Base-by-base conservation (phyloP, 2,113 vertebrate species). In the Elgaria multicarinata region DNA sequence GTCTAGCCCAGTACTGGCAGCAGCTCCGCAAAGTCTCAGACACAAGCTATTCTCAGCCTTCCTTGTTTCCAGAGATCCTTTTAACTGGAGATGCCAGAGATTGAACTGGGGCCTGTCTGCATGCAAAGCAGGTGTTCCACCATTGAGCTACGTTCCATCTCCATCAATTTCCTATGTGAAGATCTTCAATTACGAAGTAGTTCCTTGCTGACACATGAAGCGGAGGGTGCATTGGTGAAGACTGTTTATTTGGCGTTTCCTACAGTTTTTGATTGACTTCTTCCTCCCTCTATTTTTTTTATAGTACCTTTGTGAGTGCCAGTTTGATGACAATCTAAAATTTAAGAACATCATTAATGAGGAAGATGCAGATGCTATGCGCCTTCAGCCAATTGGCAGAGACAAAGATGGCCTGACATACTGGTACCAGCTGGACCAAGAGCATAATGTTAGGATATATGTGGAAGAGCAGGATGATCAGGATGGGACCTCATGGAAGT, bases 311-410 rank as follows among this genome's bases (percentile, higher is more conserved):
- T 99, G 99, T 0, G 99, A 99, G 96, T 98, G 98, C 96, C 99
- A 99, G 96, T 99, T 99, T 94, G 99, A 99, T 75, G 99, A 99
- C 95, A 99, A 99, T 98, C 96, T 99, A 0, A 99, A 99, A 96
- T 99, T 99, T 93, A 99, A 99, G 95, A 98, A 97, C 39, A 97
- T 97, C 16, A 98, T 99, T 89, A 99, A 99, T 0, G 99, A 99
- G 90, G 99, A 99, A 91, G 99, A 99, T 79, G 98, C 98, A 0
- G 99, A 99, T 12, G 97, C 97, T 90, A 99, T 99, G 99, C 98
- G 99, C 3, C 95, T 99, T 36, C 99, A 98, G 96, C 99, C 99
- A 2, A 96, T 99, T 2, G 99, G 99, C 20, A 97, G 98, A 80
- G 99, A 99, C 96, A 97, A 95, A 88, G 98, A 98, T 39, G 99